Evolutionary conservation across 2,797 vertebrate genomes (phyloP).

Genomic region (Vipera ursinii): DNA sequence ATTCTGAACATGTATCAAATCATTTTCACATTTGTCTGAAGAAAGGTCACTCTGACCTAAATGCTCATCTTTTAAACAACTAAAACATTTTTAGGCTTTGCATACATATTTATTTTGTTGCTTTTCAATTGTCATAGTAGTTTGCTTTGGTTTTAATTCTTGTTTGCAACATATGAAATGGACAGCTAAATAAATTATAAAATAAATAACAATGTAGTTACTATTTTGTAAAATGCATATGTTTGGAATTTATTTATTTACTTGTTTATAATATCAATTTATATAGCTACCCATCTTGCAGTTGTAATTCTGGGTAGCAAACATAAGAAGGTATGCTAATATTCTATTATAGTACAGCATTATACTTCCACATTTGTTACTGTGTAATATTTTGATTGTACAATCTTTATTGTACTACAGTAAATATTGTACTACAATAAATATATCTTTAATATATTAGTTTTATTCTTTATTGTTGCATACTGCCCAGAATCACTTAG

Average conservation of each 20-base stretch:
- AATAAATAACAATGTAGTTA: neutral
- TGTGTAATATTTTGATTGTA: neutral
- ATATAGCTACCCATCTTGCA: neutral
- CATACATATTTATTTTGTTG: neutral
- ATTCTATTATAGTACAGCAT: neutral
- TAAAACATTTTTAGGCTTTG: neutral
- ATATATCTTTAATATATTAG: neutral
- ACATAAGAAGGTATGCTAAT: neutral
- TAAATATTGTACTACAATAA: neutral
- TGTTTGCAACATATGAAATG: neutral
- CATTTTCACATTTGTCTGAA: slow-evolving; percentile 3
- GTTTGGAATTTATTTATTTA: neutral
- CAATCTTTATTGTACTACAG: too few relatives aligned
- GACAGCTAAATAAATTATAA: neutral
- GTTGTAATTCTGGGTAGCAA: neutral
- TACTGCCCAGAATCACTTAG: neutral
- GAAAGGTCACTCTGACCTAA: slow-evolving; percentile 14
- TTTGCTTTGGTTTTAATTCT: neutral
- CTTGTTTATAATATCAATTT: neutral
- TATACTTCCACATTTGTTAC: neutral
- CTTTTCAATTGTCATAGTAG: neutral
- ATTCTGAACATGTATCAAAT: slow-evolving; percentile 6
- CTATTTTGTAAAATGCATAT: neutral
- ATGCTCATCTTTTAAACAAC: neutral
- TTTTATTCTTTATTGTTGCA: neutral